phyloP scores from a whole-genome alignment of 2,888 invertebrate species.

The Rhamnusium bicolor region DNA sequence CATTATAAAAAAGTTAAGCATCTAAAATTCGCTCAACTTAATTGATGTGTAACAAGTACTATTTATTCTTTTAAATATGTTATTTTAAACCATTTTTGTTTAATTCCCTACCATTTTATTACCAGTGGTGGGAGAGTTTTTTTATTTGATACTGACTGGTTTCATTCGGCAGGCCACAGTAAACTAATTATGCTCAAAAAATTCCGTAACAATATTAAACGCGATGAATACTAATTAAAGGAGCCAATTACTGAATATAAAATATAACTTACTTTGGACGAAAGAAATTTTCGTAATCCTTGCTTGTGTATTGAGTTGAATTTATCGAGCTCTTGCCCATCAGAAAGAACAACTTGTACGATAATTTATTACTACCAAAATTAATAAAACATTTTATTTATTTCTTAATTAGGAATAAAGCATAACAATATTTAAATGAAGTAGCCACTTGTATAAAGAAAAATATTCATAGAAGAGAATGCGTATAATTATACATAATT shows the following conservation, averaged over 20 bases:
- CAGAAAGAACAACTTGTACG: neutral
- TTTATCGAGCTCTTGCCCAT: neutral
- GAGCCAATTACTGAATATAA: slow-evolving; percentile 30
- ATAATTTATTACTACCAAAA: slow-evolving; percentile 20
- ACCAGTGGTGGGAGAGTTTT: slow-evolving; percentile 9
- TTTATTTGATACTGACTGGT: neutral
- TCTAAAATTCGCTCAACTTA: too few species aligned
- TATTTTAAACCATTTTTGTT: too few species aligned
- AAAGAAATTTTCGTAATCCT: slow-evolving; percentile 20
- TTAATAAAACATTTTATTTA: slow-evolving; percentile 16
- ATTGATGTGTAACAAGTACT: too few species aligned
- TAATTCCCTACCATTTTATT: too few species aligned
- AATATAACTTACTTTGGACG: slow-evolving; percentile 31
- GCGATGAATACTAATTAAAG: slow-evolving; percentile 36
- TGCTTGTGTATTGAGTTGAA: neutral
- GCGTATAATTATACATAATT: slow-evolving; percentile 16
- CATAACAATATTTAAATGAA: slow-evolving; percentile 24
- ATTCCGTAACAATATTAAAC: slow-evolving; percentile 32
- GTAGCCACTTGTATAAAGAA: slow-evolving; percentile 4
- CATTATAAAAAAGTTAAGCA: too few species aligned
- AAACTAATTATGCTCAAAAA: slow-evolving; percentile 34
- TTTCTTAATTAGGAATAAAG: slow-evolving; percentile 28
- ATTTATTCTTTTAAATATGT: too few species aligned
- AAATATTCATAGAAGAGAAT: slow-evolving; percentile 5
- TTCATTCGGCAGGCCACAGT: neutral